A percentile compares a stretch with the other conserved stretches of the same genome.
Conservation (phyloP, 92 coral and sea anemone species). For the Meandrina meandrites region DNA sequence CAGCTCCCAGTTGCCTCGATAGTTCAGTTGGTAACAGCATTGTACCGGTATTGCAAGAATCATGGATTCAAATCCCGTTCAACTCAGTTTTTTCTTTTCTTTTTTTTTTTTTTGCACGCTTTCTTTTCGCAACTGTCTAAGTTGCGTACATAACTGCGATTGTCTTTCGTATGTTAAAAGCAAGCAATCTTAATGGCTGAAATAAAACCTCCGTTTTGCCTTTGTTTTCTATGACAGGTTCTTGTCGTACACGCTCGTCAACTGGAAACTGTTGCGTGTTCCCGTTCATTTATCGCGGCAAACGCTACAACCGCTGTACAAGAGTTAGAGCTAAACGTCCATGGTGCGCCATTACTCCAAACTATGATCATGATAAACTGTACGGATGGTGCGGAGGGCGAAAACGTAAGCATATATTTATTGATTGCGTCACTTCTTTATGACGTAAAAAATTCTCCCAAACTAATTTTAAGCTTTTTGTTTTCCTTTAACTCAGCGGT, state of each 20-base stretch:
- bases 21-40: no score
- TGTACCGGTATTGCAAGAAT: no score
- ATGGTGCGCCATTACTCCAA: slow-evolving; percentile 42
- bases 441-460: background rate
- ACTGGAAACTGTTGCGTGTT: slow-evolving; percentile 45
- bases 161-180: no score
- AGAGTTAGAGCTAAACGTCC: slow-evolving; percentile 31
- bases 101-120: no score
- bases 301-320: slow-evolving; percentile 38
- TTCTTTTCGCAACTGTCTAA: no score
- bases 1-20: no score
- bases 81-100: no score
- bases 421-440: background rate
- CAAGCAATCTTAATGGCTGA: background rate
- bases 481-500: background rate
- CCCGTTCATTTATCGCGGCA: slow-evolving; percentile 42
- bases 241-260: slow-evolving; percentile 33
- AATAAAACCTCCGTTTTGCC: background rate
- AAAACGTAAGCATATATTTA: slow-evolving; percentile 7
- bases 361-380: slow-evolving; percentile 36
- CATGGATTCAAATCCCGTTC: no score
- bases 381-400: slow-evolving; percentile 49
- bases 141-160: no score
- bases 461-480: background rate
- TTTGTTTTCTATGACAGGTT: slow-evolving; percentile 3